phyloP scores from a whole-genome alignment of 2,797 vertebrate species.

The Perodicticus potto region DNA sequence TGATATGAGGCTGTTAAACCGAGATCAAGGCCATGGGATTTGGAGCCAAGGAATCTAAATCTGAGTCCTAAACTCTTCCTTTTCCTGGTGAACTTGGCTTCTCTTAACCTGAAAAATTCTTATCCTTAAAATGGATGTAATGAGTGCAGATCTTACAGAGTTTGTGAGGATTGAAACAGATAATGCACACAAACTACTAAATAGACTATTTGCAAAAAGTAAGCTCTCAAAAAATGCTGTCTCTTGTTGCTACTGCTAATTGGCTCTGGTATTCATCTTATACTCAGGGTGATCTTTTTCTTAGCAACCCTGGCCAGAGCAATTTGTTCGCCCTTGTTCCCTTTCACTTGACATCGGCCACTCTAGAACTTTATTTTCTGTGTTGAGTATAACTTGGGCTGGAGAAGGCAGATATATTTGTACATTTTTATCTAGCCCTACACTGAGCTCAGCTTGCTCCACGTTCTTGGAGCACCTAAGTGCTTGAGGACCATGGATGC shows the following conservation, averaged over 20 bases:
- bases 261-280: not conserved
- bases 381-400: not conserved
- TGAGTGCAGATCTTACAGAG: not conserved
- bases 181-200: not conserved
- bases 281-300: not conserved
- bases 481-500: fast-evolving
- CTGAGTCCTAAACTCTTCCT: not conserved
- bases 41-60: not conserved
- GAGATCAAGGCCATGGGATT: not conserved
- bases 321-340: not conserved
- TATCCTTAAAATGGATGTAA: not conserved
- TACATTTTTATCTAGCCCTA: not conserved
- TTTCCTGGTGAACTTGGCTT: not conserved
- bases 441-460: not conserved
- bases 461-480: not conserved
- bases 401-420: not conserved
- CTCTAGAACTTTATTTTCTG: not conserved
- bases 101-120: not conserved
- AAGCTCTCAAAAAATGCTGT: not conserved
- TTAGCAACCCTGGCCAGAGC: not conserved
- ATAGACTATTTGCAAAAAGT: not conserved
- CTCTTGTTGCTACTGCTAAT: not conserved
- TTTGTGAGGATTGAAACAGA: not conserved
- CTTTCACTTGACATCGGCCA: not conserved
- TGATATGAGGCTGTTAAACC: not conserved